Evolutionary conservation across 2,888 invertebrate genomes (phyloP).

Genomic region (Ellobium chinense): DNA sequence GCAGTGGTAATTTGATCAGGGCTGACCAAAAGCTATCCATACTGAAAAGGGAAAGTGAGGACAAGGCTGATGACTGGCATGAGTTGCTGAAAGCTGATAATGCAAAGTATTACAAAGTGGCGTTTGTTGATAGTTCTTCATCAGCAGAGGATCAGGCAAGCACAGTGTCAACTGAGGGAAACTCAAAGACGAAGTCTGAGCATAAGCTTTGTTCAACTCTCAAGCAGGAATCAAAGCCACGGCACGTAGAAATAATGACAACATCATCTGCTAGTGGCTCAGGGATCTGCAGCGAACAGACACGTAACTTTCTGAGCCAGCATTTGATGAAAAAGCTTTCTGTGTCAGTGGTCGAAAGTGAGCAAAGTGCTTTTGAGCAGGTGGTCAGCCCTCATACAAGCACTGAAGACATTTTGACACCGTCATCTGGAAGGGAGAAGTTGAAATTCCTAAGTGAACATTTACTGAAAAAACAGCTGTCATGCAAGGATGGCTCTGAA

Average conservation of each 20-base stretch:
- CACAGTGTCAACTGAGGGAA: too few relatives aligned
- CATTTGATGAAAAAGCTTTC: constrained; percentile 2
- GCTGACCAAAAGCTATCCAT: too few relatives aligned
- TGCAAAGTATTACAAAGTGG: background rate
- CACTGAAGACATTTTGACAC: background rate
- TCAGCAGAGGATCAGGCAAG: constrained; percentile 7
- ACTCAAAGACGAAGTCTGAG: too few relatives aligned
- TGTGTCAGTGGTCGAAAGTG: background rate
- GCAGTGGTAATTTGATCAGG: too few relatives aligned
- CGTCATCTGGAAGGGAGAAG: background rate
- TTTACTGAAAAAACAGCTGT: background rate
- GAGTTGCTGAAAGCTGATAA: background rate
- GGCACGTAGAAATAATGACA: background rate
- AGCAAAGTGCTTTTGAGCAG: background rate
- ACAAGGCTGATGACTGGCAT: too few relatives aligned
- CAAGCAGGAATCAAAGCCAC: too few relatives aligned
- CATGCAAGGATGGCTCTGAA: background rate
- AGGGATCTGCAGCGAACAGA: background rate
- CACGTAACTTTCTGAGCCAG: background rate
- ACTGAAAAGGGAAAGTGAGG: too few relatives aligned
- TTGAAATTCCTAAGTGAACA: background rate
- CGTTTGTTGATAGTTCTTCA: constrained; percentile 22
- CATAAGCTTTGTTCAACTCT: too few relatives aligned
- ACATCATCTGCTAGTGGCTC: background rate
- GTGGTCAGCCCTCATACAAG: background rate